phyloP scores from a whole-genome alignment of 2,888 invertebrate genomes.

The Lathronympha strigana region DNA sequence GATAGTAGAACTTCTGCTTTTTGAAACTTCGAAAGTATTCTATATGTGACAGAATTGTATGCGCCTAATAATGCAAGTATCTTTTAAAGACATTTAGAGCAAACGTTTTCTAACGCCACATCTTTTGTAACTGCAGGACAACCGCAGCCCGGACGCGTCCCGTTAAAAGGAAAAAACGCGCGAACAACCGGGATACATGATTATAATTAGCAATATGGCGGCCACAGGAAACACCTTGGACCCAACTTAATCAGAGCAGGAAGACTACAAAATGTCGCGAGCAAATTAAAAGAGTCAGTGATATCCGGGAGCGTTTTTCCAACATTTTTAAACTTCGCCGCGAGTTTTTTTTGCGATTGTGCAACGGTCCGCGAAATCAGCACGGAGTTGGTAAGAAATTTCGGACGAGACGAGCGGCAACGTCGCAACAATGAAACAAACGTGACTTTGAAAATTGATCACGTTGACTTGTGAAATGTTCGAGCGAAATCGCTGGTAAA shows the following conservation, averaged over 20 bases:
- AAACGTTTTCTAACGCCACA: constrained; percentile 12
- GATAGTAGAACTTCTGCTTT: no score
- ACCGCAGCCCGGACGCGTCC: constrained; percentile 22
- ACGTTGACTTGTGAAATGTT: constrained; percentile 37
- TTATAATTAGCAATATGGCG: constrained; percentile 36
- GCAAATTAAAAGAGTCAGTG: constrained; percentile 48
- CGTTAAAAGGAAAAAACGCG: constrained; percentile 20
- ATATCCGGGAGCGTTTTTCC: constrained; percentile 61
- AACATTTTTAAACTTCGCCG: constrained; percentile 50
- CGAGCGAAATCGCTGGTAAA: constrained; percentile 33
- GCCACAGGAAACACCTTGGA: constrained; percentile 47
- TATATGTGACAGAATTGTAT: no score
- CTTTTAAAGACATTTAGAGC: neutral
- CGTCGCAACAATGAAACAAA: constrained; percentile 42
- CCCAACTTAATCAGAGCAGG: constrained; percentile 57
- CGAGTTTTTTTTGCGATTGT: constrained; percentile 53
- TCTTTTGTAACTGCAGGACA: neutral
- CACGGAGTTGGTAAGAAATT: constrained; percentile 48
- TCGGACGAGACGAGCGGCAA: constrained; percentile 44
- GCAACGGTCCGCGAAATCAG: constrained; percentile 58
- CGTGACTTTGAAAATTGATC: constrained; percentile 45
- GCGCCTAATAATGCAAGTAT: neutral
- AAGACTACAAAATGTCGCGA: constrained; percentile 48
- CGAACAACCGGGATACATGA: constrained; percentile 7
- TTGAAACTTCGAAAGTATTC: no score